Conservation (phyloP, 2,797 vertebrate species). For the Phataginus tricuspis region DNA sequence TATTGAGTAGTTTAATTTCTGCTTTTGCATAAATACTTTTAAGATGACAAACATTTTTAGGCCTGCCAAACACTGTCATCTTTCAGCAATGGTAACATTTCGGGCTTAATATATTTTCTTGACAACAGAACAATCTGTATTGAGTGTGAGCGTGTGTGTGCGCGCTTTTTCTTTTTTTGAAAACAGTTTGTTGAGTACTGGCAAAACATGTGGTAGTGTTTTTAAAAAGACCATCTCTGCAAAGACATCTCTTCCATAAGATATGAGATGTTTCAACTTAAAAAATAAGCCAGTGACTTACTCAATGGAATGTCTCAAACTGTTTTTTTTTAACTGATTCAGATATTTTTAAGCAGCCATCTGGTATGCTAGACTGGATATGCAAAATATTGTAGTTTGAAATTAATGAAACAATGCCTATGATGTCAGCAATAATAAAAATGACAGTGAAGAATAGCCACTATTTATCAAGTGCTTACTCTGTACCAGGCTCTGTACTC, state of each 20-base stretch:
- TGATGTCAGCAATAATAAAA: slow-evolving; percentile 65
- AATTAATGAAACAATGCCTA: slow-evolving; percentile 56
- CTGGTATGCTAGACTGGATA: slow-evolving; percentile 53
- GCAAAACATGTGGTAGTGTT: slow-evolving; percentile 79
- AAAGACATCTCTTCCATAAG: slow-evolving; percentile 77
- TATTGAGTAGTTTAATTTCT: slow-evolving; percentile 86
- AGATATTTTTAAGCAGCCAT: slow-evolving; percentile 73
- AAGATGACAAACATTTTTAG: slow-evolving; percentile 88
- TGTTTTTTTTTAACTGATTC: slow-evolving; percentile 62
- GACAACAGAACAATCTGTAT: slow-evolving; percentile 84
- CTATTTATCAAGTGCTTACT: slow-evolving; percentile 9
- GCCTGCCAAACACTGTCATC: slow-evolving; percentile 89
- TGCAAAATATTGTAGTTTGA: slow-evolving; percentile 58
- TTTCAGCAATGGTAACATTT: slow-evolving; percentile 85
- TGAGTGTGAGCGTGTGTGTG: not conserved
- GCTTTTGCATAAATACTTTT: slow-evolving; percentile 88
- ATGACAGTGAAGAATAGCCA: slow-evolving; percentile 32
- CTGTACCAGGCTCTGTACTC: not conserved
- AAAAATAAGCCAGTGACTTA: slow-evolving; percentile 57
- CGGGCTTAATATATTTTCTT: slow-evolving; percentile 86
- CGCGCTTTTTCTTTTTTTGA: slow-evolving; percentile 66
- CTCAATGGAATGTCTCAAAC: slow-evolving; percentile 79
- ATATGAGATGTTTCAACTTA: slow-evolving; percentile 63
- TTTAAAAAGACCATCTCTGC: slow-evolving; percentile 73
- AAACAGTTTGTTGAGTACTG: slow-evolving; percentile 78